Conservation (phyloP, 2,888 invertebrate species). For the Rotaria macrura region DNA sequence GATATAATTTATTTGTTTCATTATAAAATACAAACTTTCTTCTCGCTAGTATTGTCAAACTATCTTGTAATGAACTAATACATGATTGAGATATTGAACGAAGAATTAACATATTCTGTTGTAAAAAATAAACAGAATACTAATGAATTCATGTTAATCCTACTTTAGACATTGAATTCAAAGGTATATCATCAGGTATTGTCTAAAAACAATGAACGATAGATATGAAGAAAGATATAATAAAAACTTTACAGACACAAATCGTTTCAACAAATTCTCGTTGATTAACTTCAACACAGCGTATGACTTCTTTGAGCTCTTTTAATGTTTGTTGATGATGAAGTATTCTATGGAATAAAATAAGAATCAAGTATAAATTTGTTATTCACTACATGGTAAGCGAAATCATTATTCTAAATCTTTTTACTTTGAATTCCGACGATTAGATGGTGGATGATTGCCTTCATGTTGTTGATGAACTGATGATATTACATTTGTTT, state of each 20-base stretch:
- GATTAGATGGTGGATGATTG: not conserved
- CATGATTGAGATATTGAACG: not conserved
- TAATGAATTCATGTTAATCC: not conserved
- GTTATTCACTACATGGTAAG: not conserved
- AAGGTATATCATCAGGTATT: not conserved
- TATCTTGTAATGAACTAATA: not conserved
- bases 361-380: not conserved
- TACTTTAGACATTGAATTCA: not conserved
- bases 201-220: not conserved
- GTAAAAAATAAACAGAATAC: not conserved
- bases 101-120: not conserved
- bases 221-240: not conserved
- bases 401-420: not conserved
- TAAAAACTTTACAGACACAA: not conserved
- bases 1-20: no score
- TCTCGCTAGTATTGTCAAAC: not conserved
- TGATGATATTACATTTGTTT: not conserved
- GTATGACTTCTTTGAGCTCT: constrained; percentile 4
- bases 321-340: not conserved
- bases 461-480: not conserved
- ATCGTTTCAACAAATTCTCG: constrained; percentile 17
- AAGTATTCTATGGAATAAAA: not conserved
- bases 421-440: not conserved
- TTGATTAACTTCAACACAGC: constrained; percentile 1
- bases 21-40: not conserved